A percentile compares a stretch with the other conserved stretches of the same genome.
Conservation (phyloP, 2,113 vertebrate species). For the Ameiurus melas region DNA sequence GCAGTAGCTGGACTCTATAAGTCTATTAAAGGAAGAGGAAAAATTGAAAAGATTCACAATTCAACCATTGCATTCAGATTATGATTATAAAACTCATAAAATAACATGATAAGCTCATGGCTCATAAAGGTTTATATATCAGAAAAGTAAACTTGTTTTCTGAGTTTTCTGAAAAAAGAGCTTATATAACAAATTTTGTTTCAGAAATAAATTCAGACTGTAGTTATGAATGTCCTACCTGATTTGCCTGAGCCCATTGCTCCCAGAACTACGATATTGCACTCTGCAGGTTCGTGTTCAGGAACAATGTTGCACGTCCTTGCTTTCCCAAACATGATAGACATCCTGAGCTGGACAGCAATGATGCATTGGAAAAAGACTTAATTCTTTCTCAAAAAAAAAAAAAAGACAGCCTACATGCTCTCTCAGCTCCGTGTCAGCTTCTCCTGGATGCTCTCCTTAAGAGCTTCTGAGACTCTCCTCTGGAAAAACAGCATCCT, state of each 20-base stretch:
- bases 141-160: not conserved
- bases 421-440: not conserved
- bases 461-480: not conserved
- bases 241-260: slow-evolving; percentile 84
- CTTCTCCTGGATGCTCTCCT: not conserved
- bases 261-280: slow-evolving; percentile 84
- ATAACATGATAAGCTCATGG: not conserved
- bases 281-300: slow-evolving; percentile 71
- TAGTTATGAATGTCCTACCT: slow-evolving; percentile 64
- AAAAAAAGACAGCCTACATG: not conserved
- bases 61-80: not conserved
- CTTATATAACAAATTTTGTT: not conserved
- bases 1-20: not conserved
- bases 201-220: not conserved
- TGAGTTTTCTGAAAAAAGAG: not conserved
- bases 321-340: slow-evolving; percentile 84
- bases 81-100: not conserved
- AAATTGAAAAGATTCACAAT: not conserved
- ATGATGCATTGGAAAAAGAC: not conserved
- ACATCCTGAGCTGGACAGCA: slow-evolving; percentile 65
- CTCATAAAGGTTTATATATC: not conserved
- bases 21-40: not conserved
- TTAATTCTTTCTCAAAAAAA: not conserved
- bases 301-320: slow-evolving; percentile 59
- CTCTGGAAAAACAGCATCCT: slow-evolving; percentile 24